Evolutionary conservation across 2,797 vertebrate species (phyloP).

Genomic region (Schizopygopsis pylzovi): DNA sequence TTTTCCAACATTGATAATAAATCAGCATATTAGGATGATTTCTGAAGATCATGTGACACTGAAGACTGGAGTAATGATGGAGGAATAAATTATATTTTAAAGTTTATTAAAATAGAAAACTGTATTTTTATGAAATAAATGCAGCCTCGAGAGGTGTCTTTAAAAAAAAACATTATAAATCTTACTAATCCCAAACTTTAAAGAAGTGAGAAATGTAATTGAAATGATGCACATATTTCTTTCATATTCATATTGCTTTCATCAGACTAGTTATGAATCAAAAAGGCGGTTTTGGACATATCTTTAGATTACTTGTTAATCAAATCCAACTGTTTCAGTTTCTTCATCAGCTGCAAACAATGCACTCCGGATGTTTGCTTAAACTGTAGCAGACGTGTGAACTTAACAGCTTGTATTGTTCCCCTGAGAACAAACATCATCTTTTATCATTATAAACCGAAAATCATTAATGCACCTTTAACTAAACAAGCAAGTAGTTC

Average conservation of each 20-base stretch:
- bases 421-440: background rate
- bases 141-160: background rate
- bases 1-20: too few relatives aligned
- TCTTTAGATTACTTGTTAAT: background rate
- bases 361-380: slow-evolving; percentile 18
- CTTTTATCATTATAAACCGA: background rate
- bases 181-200: background rate
- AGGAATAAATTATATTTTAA: background rate
- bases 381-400: background rate
- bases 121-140: background rate
- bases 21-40: background rate
- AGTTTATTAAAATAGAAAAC: background rate
- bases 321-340: background rate
- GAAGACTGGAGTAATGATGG: background rate
- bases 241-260: background rate
- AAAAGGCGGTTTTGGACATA: background rate
- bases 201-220: background rate
- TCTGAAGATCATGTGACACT: background rate
- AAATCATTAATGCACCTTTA: background rate
- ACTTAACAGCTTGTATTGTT: background rate
- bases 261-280: background rate
- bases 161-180: background rate
- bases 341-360: slow-evolving; percentile 21
- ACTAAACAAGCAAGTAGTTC: background rate
- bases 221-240: background rate